Evolutionary conservation across 2,113 vertebrate species (phyloP).

Genomic region (Eublepharis macularius): DNA sequence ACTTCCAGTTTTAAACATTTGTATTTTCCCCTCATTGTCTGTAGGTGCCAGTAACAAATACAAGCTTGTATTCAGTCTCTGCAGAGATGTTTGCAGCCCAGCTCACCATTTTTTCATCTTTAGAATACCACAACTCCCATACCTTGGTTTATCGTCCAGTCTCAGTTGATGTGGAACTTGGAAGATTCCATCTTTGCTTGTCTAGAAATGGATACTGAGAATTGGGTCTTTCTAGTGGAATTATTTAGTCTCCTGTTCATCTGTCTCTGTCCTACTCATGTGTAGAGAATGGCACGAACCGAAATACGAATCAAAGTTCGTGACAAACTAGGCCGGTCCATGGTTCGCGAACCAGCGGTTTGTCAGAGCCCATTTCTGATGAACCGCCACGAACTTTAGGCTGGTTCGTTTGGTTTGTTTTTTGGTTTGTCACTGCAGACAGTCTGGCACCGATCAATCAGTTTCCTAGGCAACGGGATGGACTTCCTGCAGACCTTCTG

Average conservation of each 20-base stretch:
- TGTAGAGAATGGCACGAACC: too few species aligned
- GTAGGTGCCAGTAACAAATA: conserved; percentile 97
- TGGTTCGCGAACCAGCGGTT: too few species aligned
- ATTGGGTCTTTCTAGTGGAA: background rate
- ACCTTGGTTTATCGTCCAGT: conserved; percentile 98
- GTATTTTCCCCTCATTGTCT: background rate
- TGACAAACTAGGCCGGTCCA: too few species aligned
- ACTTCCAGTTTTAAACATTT: too few species aligned
- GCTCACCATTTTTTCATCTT: conserved; percentile 94
- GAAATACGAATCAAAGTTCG: too few species aligned
- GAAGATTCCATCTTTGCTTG: conserved; percentile 99
- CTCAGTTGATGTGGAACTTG: conserved; percentile 96
- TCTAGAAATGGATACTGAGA: conserved; percentile 91
- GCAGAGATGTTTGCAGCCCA: conserved; percentile 96
- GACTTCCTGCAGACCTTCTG: too few species aligned
- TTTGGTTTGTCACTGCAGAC: too few species aligned
- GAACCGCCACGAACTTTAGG: too few species aligned
- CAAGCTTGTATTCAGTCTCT: conserved; percentile 97
- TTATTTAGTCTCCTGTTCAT: background rate
- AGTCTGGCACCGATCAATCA: too few species aligned
- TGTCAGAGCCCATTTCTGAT: too few species aligned
- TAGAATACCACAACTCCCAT: conserved; percentile 98
- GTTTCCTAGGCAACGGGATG: too few species aligned
- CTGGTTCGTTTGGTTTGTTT: too few species aligned
- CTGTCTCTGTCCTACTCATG: background rate